A percentile compares a stretch with the other conserved stretches of the same genome.
Evolutionary conservation across 2,797 vertebrate genomes (phyloP).

Genomic region (Clarias laeviceps): DNA sequence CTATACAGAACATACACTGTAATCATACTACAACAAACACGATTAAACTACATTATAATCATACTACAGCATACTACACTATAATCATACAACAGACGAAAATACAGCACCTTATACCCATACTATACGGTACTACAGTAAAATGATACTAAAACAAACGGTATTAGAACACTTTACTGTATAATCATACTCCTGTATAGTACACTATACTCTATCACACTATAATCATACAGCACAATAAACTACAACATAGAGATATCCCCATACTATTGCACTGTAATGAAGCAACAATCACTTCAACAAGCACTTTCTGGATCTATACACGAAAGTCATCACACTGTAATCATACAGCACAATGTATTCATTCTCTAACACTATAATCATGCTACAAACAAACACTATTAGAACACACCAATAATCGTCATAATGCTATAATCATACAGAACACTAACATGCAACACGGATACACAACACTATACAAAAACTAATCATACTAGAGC

Average conservation of each 20-base stretch:
- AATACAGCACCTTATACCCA: no score
- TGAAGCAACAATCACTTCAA: no score
- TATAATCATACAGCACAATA: background rate
- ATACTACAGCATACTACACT: background rate
- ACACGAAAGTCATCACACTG: no score
- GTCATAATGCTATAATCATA: background rate
- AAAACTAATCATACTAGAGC: background rate
- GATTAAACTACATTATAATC: background rate
- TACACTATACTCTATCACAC: background rate
- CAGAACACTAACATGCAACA: background rate
- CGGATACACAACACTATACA: background rate
- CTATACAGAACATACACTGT: background rate
- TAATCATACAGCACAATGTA: no score
- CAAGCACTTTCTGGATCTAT: no score
- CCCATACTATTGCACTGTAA: no score
- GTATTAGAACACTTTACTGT: no score
- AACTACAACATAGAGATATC: no score
- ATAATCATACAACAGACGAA: no score
- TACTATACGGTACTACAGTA: no score
- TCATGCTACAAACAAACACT: background rate
- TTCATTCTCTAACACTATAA: background rate
- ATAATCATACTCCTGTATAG: background rate
- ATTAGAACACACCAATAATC: background rate
- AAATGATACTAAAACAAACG: no score
- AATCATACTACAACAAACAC: no score